These are phyloP conservation scores for Antedon mediterranea DNA, from an alignment of 53 echinoderm and acorn worm species.

Conservation along the genomic window DNA sequence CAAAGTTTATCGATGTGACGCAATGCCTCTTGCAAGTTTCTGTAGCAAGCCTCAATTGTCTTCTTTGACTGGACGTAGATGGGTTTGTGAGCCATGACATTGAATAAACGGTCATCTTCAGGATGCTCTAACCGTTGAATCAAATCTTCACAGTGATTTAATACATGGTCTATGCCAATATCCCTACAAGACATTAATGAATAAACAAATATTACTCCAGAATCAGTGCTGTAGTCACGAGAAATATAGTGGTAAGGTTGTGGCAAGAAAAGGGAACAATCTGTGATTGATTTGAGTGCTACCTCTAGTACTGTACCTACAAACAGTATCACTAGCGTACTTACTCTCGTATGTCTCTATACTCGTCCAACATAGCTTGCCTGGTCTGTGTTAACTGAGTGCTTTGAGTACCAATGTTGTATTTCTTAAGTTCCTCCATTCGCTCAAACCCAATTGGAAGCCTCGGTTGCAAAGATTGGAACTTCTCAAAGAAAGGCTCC, in stretches of 20 bases:
- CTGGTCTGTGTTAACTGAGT: conserved; percentile 19
- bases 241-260: too few species aligned
- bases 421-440: conserved; percentile 20
- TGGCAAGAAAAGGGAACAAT: too few species aligned
- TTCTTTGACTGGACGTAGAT: conserved; percentile 50
- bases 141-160: conserved; percentile 42
- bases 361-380: conserved; percentile 8
- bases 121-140: conserved; percentile 33
- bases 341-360: conserved; percentile 36
- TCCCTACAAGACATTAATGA: conserved; percentile 33
- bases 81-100: conserved; percentile 69
- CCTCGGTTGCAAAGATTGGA: conserved; percentile 32
- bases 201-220: too few species aligned
- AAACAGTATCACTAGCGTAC: too few species aligned
- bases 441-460: conserved; percentile 40
- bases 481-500: conserved; percentile 64
- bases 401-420: conserved; percentile 16
- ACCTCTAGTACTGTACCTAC: too few species aligned
- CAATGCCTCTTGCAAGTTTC: conserved; percentile 26
- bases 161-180: conserved; percentile 28
- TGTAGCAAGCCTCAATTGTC: conserved; percentile 38
- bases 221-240: too few species aligned
- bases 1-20: conserved; percentile 33
- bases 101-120: conserved; percentile 49
- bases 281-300: too few species aligned